A percentile compares a stretch with the other conserved stretches of the same genome.
Evolutionary conservation across 2,888 invertebrate genomes (phyloP).

Genomic region (Julus scandinavius): DNA sequence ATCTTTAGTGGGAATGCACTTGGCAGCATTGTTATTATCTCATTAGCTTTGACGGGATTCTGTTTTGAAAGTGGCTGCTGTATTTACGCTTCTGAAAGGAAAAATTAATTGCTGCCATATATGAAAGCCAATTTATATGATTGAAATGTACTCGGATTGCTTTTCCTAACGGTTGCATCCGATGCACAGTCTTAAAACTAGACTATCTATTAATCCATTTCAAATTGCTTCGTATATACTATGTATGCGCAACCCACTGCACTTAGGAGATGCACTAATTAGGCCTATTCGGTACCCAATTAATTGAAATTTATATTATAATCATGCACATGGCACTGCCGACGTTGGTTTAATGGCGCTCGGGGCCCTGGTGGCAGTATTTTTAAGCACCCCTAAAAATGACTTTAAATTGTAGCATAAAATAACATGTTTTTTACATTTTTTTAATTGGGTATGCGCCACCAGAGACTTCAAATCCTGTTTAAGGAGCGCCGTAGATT

Average conservation of each 20-base stretch:
- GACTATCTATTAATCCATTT: background rate
- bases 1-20: constrained; percentile 6
- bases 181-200: background rate
- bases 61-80: background rate
- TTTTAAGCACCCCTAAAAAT: background rate
- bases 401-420: background rate
- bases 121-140: background rate
- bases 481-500: background rate
- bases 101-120: constrained; percentile 4
- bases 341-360: background rate
- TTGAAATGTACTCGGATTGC: background rate
- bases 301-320: constrained; percentile 3
- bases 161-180: background rate
- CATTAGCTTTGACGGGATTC: background rate
- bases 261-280: background rate
- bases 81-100: background rate
- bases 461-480: background rate
- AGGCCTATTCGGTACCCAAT: background rate
- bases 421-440: background rate
- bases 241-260: background rate
- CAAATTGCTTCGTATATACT: background rate
- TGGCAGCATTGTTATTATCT: constrained; percentile 21
- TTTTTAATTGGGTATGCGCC: background rate
- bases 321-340: background rate
- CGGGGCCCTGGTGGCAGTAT: background rate